Conservation (phyloP, 2,113 vertebrate genomes). For the Antechinus stuartii region DNA sequence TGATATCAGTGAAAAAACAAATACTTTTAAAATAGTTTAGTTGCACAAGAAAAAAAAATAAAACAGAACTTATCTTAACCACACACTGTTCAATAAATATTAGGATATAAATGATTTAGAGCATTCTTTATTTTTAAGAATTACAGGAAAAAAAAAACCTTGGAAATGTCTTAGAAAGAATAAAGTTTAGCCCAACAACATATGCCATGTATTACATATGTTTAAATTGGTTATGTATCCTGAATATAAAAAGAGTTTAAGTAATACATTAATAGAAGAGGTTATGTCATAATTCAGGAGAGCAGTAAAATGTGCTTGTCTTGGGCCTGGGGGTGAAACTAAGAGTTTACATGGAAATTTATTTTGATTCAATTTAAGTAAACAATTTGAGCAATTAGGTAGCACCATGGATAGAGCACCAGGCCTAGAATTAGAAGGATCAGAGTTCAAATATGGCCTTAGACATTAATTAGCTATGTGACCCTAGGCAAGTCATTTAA, state of each 20-base stretch:
- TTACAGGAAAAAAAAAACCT: not conserved
- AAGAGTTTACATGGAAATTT: not conserved
- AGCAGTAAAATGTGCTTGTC: not conserved
- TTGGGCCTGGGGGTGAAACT: not conserved
- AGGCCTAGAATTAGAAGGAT: no score
- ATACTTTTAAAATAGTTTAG: not conserved
- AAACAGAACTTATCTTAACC: not conserved
- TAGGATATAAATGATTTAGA: not conserved
- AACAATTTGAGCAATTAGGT: not conserved
- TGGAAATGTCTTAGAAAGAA: not conserved
- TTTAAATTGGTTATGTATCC: not conserved
- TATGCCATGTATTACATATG: not conserved
- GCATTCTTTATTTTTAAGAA: not conserved
- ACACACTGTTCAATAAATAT: not conserved
- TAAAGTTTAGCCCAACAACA: not conserved
- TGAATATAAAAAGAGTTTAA: not conserved
- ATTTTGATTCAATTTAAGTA: not conserved
- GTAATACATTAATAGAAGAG: not conserved
- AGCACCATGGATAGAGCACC: no score
- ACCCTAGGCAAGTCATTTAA: no score
- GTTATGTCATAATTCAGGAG: not conserved
- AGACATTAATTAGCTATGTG: no score
- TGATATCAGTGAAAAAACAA: not conserved
- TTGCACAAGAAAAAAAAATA: not conserved
- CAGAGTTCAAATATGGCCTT: no score